Evolutionary conservation across 2,797 vertebrate genomes (phyloP), one percentile per base, ranked within the genome.

Genomic region (Stomatorhinus walkeri): DNA sequence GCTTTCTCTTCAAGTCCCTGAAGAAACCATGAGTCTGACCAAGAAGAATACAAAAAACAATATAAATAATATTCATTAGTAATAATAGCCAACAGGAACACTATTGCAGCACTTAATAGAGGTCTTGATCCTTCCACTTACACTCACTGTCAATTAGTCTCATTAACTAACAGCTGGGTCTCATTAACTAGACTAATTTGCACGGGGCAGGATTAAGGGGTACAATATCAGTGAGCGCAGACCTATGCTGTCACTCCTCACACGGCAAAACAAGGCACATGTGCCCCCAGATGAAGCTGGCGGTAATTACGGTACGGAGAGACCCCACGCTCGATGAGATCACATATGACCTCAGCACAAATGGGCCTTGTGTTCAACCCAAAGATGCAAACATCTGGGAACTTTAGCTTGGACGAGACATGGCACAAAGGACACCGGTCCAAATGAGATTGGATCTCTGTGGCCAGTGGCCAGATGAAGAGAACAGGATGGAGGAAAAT

Each of bases 321-420:
- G 28, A 46, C 24, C 40, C 32, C 22, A 54, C 36, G 9, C 52
- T 84, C 16, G 24, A 48, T 84, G 40, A 85, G 54, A 85, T 88
- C 76, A 88, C 64, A 28, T 19, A 51, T 40, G 51, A 79, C 54
- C 59, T 86, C 49, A 5, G 36, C 51, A 87, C 36, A 68, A 59
- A 84, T 59, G 52, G 81, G 49, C 51, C 84, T 61, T 64, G 54
- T 49, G 51, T 56, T 85, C 81, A 40, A 36, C 76, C 88, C n/a
- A 79, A 61, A 49, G 88, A 56, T 72, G 51, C 68, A 28, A 76
- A 72, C 7, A 88, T 85, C 56, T 64, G 54, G 59, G 16, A 87
- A 81, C 46, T 61, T 40, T 36, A 72, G 28, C 24, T 8, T 7
- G 85, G 88, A 87, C 85, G 72, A 61, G 43, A 28, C 28, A 81